Evolutionary conservation across 1,140 invertebrate genomes (phyloP).

Genomic region (Euwallacea fornicatus): DNA sequence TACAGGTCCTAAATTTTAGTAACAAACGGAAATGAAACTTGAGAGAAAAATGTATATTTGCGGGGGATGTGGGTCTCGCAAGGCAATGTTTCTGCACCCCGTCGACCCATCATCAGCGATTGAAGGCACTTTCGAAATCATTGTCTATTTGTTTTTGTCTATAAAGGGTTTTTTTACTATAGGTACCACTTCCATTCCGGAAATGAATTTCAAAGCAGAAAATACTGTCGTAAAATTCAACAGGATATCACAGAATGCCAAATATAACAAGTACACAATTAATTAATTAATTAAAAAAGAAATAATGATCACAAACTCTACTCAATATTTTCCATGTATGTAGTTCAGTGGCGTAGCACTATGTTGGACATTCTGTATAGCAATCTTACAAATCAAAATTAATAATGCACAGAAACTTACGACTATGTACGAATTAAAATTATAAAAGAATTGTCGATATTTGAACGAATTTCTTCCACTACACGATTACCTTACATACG

Average conservation of each 20-base stretch:
- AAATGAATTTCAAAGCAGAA: slow-evolving; percentile 9
- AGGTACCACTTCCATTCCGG: slow-evolving; percentile 11
- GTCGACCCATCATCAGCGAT: neutral
- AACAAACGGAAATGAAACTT: too few species aligned
- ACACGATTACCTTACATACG: slow-evolving; percentile 25
- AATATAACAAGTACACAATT: slow-evolving; percentile 28
- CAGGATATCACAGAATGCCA: slow-evolving; percentile 44
- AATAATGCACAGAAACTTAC: neutral
- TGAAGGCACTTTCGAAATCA: slow-evolving; percentile 45
- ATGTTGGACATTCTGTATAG: slow-evolving; percentile 22
- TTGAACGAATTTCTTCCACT: neutral
- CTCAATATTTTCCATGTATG: too few species aligned
- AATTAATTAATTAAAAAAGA: slow-evolving; percentile 16
- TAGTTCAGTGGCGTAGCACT: neutral
- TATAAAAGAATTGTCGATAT: slow-evolving; percentile 1
- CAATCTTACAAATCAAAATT: neutral
- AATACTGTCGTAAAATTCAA: slow-evolving; percentile 33
- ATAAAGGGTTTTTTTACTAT: slow-evolving; percentile 10
- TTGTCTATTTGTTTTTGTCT: slow-evolving; percentile 36
- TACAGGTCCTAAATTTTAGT: slow-evolving; percentile 37
- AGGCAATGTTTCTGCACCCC: neutral
- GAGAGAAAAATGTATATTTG: neutral
- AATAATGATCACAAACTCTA: slow-evolving; percentile 21
- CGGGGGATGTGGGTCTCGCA: neutral
- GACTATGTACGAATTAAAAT: slow-evolving; percentile 11